Evolutionary conservation across 2,888 invertebrate genomes (phyloP), one percentile per base, ranked within the genome.

Genomic region (Anaspis maculata): DNA sequence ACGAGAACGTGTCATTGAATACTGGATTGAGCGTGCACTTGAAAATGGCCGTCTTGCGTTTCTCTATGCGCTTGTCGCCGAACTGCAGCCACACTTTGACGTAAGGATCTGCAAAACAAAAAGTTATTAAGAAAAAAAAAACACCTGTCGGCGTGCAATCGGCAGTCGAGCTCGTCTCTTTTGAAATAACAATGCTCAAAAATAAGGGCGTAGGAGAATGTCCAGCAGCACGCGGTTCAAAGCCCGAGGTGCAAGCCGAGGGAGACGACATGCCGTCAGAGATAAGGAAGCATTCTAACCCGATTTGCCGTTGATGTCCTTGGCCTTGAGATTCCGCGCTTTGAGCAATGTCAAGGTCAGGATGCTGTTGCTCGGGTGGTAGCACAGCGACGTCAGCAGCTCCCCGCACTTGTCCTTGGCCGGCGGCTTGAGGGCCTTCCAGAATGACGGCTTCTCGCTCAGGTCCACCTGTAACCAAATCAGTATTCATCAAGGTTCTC

Each of bases 31-130:
- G 72, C 31, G 90, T 92, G 69, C 90, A 90, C 58, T 88, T 90
- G 67, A 88, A 90, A 59, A 91, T 86, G 41, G 90, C 89, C 32
- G 94, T 95, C 74, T 94, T 94, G 66, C 89, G 83, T 60, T 95
- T 95, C 69, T 95, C 94, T 52, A 94, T 85, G 51, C 89, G 80
- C 56, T 92, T 91, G 61, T 91, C 91, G 21, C 91, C 92, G 57
- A 92, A 91, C 56, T 91, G 90, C 26, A 95, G 77, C 94, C 94
- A 95, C 9, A 95, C 88, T 66, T 95, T 95, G n/a, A 94, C 94
- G 69, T 95, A 95, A 0, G 95, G 95, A 81, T 95, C 95, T 95
- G 74, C 27, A 73, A 71, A 42, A 16, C 25, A 34, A 25, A 11
- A 23, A 37, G 13, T 11, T 3, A 37, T 23, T 25, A 26, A 13